Percentiles rank a stretch among this genome's conserved stretches.
Evolutionary conservation across 2,113 vertebrate genomes (phyloP).

Genomic region (Toxostoma redivivum): DNA sequence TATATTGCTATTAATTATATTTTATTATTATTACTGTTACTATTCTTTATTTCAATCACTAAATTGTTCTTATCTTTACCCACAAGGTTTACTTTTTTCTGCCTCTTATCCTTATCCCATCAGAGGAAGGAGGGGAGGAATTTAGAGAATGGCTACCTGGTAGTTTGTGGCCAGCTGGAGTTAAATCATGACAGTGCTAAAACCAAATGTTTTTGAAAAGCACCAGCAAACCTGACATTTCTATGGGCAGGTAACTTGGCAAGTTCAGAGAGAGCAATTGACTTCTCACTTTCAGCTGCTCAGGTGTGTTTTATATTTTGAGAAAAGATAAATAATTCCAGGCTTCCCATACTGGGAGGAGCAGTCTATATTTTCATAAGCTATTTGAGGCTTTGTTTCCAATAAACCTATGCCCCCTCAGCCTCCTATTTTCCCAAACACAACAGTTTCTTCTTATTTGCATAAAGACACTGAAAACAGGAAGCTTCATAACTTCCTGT

Average conservation of each 20-base stretch:
- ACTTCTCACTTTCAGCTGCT: not conserved
- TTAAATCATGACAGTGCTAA: not conserved
- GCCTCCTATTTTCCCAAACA: not conserved
- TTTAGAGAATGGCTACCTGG: not conserved
- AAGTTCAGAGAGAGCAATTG: not conserved
- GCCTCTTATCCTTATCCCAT: not conserved
- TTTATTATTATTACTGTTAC: not conserved
- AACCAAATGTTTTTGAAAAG: constrained; percentile 56
- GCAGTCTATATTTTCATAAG: not conserved
- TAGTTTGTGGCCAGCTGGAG: not conserved
- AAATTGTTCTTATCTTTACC: not conserved
- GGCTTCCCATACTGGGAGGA: not conserved
- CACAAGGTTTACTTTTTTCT: not conserved
- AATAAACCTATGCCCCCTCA: not conserved
- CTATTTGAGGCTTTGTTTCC: not conserved
- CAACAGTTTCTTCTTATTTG: not conserved
- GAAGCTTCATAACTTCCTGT: not conserved
- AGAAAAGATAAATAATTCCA: not conserved
- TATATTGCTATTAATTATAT: not conserved
- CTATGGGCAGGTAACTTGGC: not conserved
- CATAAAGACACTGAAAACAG: not conserved
- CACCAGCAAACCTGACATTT: not conserved
- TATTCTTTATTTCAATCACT: not conserved
- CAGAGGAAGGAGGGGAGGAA: not conserved
- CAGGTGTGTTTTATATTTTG: not conserved